A percentile compares a stretch with the other conserved stretches of the same genome.
phyloP scores from a whole-genome alignment of 1,140 invertebrate genomes.

The Rhagoletis zephyria region DNA sequence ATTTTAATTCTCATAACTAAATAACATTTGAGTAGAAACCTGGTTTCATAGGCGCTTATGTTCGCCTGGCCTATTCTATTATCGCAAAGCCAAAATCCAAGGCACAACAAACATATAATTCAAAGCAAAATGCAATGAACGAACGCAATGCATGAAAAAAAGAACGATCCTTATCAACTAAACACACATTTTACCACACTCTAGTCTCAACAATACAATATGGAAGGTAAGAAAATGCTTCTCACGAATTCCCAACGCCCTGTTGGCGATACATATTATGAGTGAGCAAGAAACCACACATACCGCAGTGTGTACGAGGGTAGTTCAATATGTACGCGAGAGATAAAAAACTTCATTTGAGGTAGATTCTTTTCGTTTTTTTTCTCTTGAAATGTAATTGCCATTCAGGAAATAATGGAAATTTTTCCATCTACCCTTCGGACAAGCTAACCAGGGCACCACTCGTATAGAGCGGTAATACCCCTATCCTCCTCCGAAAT shows the following conservation, averaged over 20 bases:
- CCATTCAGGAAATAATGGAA: too few species aligned
- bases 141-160: neutral
- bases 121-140: neutral
- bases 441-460: too few species aligned
- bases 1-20: neutral
- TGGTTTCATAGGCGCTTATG: neutral
- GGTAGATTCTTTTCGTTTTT: neutral
- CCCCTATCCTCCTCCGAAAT: too few species aligned
- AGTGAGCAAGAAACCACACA: constrained; percentile 3
- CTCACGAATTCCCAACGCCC: neutral
- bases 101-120: neutral
- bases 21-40: neutral
- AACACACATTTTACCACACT: constrained; percentile 17
- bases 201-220: neutral
- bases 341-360: neutral
- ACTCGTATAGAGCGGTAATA: too few species aligned
- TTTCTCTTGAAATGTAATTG: too few species aligned
- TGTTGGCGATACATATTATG: neutral
- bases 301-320: neutral
- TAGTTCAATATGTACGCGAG: neutral
- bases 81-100: neutral
- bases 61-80: neutral
- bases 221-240: neutral
- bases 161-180: neutral
- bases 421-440: too few species aligned